Percentiles rank a stretch among this genome's conserved stretches.
Evolutionary conservation across 2,113 vertebrate species (phyloP).

Genomic region (Rhinolophus sinicus): DNA sequence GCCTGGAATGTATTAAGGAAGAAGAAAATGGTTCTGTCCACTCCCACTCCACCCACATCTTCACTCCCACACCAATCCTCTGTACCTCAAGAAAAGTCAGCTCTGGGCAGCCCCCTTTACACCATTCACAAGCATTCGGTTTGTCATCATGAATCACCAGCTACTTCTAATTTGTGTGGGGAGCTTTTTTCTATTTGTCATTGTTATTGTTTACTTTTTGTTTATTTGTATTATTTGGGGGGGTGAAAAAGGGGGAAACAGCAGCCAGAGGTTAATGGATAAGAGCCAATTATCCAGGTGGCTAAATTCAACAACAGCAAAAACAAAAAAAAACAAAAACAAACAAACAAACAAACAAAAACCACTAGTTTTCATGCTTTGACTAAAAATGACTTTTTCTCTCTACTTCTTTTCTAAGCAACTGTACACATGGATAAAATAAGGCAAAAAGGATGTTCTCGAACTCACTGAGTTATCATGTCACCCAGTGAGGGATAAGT

Average conservation of each 20-base stretch:
- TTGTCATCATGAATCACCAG: neutral
- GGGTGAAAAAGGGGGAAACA: neutral
- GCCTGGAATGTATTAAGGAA: neutral
- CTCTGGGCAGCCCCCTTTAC: neutral
- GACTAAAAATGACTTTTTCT: neutral
- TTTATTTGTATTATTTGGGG: neutral
- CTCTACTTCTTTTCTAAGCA: neutral
- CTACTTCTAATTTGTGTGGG: neutral
- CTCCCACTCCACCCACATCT: neutral
- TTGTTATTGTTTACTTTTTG: neutral
- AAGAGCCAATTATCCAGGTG: neutral
- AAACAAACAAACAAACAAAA: neutral
- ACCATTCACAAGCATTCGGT: neutral
- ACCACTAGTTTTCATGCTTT: neutral
- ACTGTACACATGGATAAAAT: neutral
- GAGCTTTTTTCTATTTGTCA: neutral
- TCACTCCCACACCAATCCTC: neutral
- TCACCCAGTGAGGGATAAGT: neutral
- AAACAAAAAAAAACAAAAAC: too few relatives aligned
- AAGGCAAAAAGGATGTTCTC: neutral
- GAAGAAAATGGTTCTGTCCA: neutral
- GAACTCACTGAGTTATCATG: neutral
- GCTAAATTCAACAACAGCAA: neutral
- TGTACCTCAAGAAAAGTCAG: neutral
- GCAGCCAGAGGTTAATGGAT: neutral